Percentiles rank a stretch among this genome's conserved stretches.
phyloP scores from a whole-genome alignment of 2,113 vertebrate species.

The Thinocorus orbignyianus region DNA sequence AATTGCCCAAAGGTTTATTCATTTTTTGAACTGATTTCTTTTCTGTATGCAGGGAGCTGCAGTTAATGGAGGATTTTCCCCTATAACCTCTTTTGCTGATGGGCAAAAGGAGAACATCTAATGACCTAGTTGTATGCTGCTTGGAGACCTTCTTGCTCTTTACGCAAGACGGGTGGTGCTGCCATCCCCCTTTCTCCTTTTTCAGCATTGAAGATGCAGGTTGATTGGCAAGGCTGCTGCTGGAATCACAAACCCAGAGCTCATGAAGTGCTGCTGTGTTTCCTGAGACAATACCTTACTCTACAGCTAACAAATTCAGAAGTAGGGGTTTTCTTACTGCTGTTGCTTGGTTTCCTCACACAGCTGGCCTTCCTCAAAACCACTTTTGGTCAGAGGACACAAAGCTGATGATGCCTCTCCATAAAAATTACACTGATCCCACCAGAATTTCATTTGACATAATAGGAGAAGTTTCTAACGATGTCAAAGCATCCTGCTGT shows the following conservation, averaged over 20 bases:
- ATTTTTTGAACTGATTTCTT: constrained; percentile 12
- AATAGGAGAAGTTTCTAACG: neutral
- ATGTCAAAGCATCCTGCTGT: neutral
- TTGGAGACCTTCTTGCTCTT: neutral
- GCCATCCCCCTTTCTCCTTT: neutral
- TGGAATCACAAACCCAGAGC: neutral
- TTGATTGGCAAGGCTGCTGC: neutral
- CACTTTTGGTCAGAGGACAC: neutral
- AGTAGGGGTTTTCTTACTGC: neutral
- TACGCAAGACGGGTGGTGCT: neutral
- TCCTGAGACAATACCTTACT: neutral
- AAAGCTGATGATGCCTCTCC: neutral
- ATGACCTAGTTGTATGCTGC: neutral
- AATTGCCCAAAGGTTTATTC: neutral
- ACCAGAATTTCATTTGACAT: neutral
- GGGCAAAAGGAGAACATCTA: neutral
- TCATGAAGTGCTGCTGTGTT: no score
- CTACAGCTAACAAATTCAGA: neutral
- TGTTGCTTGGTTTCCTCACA: neutral
- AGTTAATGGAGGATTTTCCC: neutral
- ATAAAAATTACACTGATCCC: neutral
- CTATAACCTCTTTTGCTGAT: neutral
- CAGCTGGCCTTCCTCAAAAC: neutral
- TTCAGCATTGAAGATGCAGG: neutral
- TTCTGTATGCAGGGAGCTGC: neutral